phyloP scores from a whole-genome alignment of 2,888 invertebrate species.

The Hermodice carunculata region DNA sequence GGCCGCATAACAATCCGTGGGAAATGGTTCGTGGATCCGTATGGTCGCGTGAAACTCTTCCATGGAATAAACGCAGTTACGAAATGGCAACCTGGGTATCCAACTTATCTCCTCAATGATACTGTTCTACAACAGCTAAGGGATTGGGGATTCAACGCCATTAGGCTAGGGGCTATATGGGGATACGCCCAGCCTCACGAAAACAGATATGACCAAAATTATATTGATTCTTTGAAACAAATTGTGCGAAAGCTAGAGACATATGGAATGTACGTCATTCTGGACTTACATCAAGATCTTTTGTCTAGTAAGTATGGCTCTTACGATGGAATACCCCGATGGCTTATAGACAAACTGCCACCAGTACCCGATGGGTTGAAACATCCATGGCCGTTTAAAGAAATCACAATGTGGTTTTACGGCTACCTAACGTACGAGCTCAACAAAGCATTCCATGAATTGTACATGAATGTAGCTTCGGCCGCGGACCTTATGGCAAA shows the following conservation, averaged over 20 bases:
- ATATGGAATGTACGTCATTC: slow-evolving; percentile 47
- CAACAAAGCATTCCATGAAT: slow-evolving; percentile 47
- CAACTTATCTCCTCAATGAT: slow-evolving; percentile 42
- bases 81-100: slow-evolving; percentile 50
- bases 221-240: slow-evolving; percentile 39
- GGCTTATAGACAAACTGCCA: slow-evolving; percentile 50
- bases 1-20: too few relatives aligned
- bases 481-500: slow-evolving; percentile 38
- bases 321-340: slow-evolving; percentile 54
- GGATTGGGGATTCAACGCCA: slow-evolving; percentile 56
- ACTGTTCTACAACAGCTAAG: slow-evolving; percentile 38
- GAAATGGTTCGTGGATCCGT: slow-evolving; percentile 42
- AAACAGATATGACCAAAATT: slow-evolving; percentile 44
- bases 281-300: slow-evolving; percentile 58
- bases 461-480: slow-evolving; percentile 47
- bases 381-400: slow-evolving; percentile 53
- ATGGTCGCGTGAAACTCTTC: slow-evolving; percentile 45
- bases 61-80: slow-evolving; percentile 53
- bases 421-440: slow-evolving; percentile 52
- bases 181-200: slow-evolving; percentile 45
- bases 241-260: slow-evolving; percentile 59
- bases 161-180: slow-evolving; percentile 57
- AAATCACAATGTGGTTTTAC: slow-evolving; percentile 33
- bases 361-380: slow-evolving; percentile 29
- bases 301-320: slow-evolving; percentile 37